Evolutionary conservation across 2,797 vertebrate genomes (phyloP), one percentile per base, ranked within the genome.

Genomic region (Varecia variegata): DNA sequence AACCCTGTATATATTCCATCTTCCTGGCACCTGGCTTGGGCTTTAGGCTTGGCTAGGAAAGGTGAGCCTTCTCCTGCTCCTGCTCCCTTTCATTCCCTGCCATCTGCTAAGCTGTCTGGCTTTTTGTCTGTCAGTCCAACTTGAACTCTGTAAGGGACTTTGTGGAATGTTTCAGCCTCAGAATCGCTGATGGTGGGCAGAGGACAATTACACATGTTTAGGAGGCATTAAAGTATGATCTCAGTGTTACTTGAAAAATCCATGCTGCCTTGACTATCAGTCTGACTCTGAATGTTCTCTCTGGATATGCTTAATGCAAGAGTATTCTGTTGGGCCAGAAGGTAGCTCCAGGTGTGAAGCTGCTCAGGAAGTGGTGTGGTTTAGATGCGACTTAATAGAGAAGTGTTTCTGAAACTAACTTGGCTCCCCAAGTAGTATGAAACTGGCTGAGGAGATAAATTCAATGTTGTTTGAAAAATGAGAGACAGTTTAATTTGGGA

Each of bases 311-410:
- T 87, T 92, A 43, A 14, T 91, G 76, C 25, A 40, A 50, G n/a
- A 88, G 68, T 38, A 60, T 54, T 84, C 43, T 60, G 25, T 5
- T 56, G 58, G n/a, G 32, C 87, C 87, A 54, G 38, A 92, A 88
- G 40, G 58, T 60, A 50, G 45, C 40, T 95, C 56, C 92, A 80
- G 56, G 30, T 91, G 45, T 50, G 43, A 86, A 85, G 47, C 77
- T 85, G n/a, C 60, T 92, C 93, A 88, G 95, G 62, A 96, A 94
- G 82, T 93, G 38, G 13, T 90, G 58, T 96, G 76, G 68, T 92
- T 94, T 54, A 88, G 73, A 50, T n/a, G 84, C 2, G 4, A 54
- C 47, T 94, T 94, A 77, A 73, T 76, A 84, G 71, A 92, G 71
- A 90, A 88, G 40, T 58, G 35, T 88, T 93, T 96, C 79, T 87